These are phyloP conservation scores for Pardalotus punctatus DNA, from an alignment of 2,113 vertebrate genomes.

Conservation along the genomic window DNA sequence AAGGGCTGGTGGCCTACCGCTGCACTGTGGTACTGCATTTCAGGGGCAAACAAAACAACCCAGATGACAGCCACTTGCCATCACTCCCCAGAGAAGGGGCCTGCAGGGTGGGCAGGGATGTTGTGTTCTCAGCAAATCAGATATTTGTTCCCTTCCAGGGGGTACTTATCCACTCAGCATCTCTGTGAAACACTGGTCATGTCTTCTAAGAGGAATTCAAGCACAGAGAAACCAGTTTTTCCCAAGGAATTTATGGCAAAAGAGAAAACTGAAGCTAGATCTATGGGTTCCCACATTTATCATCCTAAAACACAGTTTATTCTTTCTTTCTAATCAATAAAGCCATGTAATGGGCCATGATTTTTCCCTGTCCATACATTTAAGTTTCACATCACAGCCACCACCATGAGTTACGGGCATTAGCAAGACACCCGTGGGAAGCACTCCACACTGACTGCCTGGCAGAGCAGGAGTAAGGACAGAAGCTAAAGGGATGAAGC, in stretches of 20 bases:
- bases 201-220: not conserved
- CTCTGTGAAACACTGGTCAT: not conserved
- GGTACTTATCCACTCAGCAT: not conserved
- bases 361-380: not conserved
- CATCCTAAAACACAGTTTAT: not conserved
- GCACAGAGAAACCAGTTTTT: not conserved
- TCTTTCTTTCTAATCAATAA: not conserved
- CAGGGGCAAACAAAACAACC: not conserved
- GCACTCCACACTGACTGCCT: not conserved
- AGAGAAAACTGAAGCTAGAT: not conserved
- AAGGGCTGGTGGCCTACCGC: not conserved
- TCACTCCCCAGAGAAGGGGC: not conserved
- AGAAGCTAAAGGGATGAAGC: not conserved
- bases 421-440: not conserved
- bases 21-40: not conserved
- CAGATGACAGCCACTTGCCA: fast-evolving
- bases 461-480: not conserved
- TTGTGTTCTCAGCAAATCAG: not conserved
- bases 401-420: not conserved
- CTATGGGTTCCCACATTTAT: not conserved
- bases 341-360: not conserved
- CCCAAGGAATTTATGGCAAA: not conserved
- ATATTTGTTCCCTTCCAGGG: not conserved
- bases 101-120: not conserved
- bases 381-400: not conserved